Conservation (phyloP, 2,888 invertebrate species). For the Eustalomyia histrio region DNA sequence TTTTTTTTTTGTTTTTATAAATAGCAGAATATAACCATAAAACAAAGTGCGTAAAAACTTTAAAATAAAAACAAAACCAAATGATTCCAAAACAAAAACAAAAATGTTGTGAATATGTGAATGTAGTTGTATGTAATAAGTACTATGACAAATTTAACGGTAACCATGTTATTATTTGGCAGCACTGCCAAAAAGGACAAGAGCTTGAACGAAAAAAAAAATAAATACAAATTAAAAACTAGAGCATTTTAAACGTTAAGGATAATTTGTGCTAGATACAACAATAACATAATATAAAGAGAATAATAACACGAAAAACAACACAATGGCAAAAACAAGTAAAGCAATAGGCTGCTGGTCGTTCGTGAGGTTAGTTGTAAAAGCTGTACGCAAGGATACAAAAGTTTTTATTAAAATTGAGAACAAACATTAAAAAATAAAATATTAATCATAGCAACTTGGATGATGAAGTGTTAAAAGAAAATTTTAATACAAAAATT, state of each 20-base stretch:
- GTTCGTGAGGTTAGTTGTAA: slow-evolving; percentile 72
- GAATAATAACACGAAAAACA: slow-evolving; percentile 57
- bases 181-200: slow-evolving; percentile 67
- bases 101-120: neutral
- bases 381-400: slow-evolving; percentile 49
- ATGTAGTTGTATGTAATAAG: slow-evolving; percentile 4
- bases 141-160: slow-evolving; percentile 18
- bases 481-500: slow-evolving; percentile 30
- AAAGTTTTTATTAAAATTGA: slow-evolving; percentile 31
- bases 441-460: slow-evolving; percentile 30
- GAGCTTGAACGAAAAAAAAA: slow-evolving; percentile 47
- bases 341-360: slow-evolving; percentile 74
- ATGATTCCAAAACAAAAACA: neutral
- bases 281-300: slow-evolving; percentile 29
- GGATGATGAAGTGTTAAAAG: slow-evolving; percentile 37
- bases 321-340: slow-evolving; percentile 48
- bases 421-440: slow-evolving; percentile 1
- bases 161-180: slow-evolving; percentile 54
- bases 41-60: slow-evolving; percentile 38
- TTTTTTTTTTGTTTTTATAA: neutral
- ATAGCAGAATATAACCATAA: slow-evolving; percentile 34
- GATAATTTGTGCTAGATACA: slow-evolving; percentile 39
- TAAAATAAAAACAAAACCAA: neutral
- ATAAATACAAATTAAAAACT: slow-evolving; percentile 36
- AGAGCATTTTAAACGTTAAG: slow-evolving; percentile 54